Evolutionary conservation across 2,113 vertebrate species (phyloP).

Genomic region (Laticauda colubrina): DNA sequence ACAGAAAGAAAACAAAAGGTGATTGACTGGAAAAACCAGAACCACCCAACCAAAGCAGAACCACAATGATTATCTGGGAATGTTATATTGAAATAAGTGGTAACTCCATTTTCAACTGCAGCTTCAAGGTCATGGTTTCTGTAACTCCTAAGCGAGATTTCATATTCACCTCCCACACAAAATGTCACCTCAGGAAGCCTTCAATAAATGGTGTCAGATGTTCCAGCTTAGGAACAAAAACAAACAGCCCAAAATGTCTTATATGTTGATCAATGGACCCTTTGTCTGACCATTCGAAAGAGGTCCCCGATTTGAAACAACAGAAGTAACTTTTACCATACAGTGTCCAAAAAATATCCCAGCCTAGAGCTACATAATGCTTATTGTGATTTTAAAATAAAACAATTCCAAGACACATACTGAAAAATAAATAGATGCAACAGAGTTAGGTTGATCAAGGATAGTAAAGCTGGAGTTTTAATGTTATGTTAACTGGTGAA

Average conservation of each 20-base stretch:
- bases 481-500: neutral
- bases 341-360: neutral
- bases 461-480: constrained; percentile 3
- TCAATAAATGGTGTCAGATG: constrained; percentile 29
- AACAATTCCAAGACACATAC: neutral
- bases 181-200: constrained; percentile 31
- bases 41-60: neutral
- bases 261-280: constrained; percentile 20
- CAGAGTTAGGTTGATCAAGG: neutral
- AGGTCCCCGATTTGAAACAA: neutral
- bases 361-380: neutral
- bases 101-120: constrained; percentile 33
- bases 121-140: constrained; percentile 3
- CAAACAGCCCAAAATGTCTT: constrained; percentile 4
- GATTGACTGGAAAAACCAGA: constrained; percentile 1
- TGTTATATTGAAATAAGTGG: constrained; percentile 17
- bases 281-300: constrained; percentile 33
- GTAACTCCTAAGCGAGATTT: constrained; percentile 8
- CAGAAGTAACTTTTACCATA: neutral
- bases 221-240: constrained; percentile 26
- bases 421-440: neutral
- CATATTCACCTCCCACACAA: constrained; percentile 2
- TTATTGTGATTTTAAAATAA: neutral
- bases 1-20: neutral
- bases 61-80: neutral